Evolutionary conservation across 1,140 invertebrate genomes (phyloP).

Genomic region (Drosophila nigrodunni): DNA sequence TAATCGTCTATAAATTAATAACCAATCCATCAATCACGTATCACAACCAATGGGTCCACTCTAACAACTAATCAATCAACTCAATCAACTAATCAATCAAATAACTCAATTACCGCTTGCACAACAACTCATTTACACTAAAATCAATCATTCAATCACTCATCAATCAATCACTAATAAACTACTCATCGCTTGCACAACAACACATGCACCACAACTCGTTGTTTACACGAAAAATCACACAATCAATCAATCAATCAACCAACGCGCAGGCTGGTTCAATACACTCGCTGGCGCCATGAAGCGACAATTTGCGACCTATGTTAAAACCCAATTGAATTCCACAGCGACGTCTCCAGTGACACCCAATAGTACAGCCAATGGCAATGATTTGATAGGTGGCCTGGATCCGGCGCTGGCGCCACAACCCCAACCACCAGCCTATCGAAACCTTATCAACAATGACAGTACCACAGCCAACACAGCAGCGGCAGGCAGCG

Average conservation of each 20-base stretch:
- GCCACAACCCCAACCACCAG: conserved; percentile 69
- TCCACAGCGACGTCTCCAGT: conserved; percentile 73
- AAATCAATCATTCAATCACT: neutral
- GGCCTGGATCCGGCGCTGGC: conserved; percentile 20
- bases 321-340: conserved; percentile 89
- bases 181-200: neutral
- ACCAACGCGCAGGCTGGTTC: conserved; percentile 86
- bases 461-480: conserved; percentile 22
- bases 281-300: conserved; percentile 87
- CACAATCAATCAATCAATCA: conserved; percentile 31
- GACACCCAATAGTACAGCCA: conserved; percentile 60
- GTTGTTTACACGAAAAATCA: neutral
- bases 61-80: too few species aligned
- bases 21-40: neutral
- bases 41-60: too few species aligned
- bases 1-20: neutral
- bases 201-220: too few species aligned
- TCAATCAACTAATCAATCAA: too few species aligned
- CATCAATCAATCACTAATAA: conserved; percentile 1
- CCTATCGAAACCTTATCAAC: conserved; percentile 66
- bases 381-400: conserved; percentile 57
- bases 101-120: too few species aligned
- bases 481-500: conserved; percentile 41
- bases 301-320: conserved; percentile 90
- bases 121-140: too few species aligned